phyloP scores from a whole-genome alignment of 2,888 invertebrate species.

The Steinernema carpocapsae region DNA sequence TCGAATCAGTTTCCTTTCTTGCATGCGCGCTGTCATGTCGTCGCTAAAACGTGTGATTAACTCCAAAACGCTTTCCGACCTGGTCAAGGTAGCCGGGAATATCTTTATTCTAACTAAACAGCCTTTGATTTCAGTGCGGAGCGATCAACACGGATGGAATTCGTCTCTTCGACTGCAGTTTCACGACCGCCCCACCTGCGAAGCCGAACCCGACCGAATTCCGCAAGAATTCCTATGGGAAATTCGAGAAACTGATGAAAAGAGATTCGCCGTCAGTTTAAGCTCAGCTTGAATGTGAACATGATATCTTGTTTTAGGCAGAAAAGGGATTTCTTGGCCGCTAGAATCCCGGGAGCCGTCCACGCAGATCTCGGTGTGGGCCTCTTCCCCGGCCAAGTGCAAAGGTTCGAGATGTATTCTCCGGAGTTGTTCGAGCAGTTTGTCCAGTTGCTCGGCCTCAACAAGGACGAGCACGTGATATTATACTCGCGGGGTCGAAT shows the following conservation, averaged over 20 bases:
- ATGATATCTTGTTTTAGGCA: conserved; percentile 38
- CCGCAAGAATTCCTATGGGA: conserved; percentile 52
- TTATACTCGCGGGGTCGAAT: conserved; percentile 59
- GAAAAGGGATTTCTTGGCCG: conserved; percentile 43
- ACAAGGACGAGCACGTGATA: conserved; percentile 58
- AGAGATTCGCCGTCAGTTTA: conserved; percentile 45
- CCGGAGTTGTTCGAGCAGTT: conserved; percentile 57
- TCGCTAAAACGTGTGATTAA: conserved; percentile 24
- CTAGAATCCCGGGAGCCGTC: conserved; percentile 57
- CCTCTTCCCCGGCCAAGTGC: conserved; percentile 58
- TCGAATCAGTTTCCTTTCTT: no score
- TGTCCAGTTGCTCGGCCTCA: conserved; percentile 55
- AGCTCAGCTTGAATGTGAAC: not conserved
- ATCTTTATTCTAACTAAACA: not conserved
- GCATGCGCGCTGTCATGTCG: not conserved
- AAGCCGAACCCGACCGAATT: conserved; percentile 56
- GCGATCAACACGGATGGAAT: conserved; percentile 20
- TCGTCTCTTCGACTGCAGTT: conserved; percentile 24
- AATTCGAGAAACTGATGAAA: conserved; percentile 49
- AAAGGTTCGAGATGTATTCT: conserved; percentile 58
- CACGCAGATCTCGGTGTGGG: conserved; percentile 57
- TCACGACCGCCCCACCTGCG: conserved; percentile 27
- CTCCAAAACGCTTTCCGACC: conserved; percentile 18
- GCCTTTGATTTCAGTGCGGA: conserved; percentile 5
- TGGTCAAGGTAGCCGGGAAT: not conserved